These are phyloP conservation scores for Oligia fasciuncula DNA, from an alignment of 2,888 invertebrate genomes.

Conservation along the genomic window DNA sequence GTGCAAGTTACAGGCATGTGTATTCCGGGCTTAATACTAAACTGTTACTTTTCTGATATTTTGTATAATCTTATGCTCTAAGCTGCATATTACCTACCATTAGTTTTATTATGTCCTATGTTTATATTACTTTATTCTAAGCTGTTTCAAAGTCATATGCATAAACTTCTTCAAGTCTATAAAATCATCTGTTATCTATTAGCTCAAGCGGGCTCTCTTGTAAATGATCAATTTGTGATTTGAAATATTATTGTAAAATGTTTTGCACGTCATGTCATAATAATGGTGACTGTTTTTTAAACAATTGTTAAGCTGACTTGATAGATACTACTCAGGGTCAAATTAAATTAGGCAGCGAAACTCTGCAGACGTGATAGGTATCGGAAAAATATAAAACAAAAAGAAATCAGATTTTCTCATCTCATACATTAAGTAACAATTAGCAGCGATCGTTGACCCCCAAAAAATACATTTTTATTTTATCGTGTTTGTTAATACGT, in stretches of 20 bases:
- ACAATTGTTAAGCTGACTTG: neutral
- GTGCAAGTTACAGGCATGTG: too few species aligned
- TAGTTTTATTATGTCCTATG: neutral
- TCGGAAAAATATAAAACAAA: too few species aligned
- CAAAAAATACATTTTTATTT: too few species aligned
- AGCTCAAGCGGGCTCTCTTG: conserved; percentile 29
- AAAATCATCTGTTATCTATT: neutral
- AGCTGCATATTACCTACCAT: neutral
- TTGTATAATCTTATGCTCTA: neutral
- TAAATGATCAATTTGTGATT: conserved; percentile 1
- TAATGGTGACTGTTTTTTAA: neutral
- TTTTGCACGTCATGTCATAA: neutral
- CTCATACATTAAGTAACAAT: too few species aligned
- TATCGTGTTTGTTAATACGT: too few species aligned
- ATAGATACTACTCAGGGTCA: neutral
- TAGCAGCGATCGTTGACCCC: too few species aligned
- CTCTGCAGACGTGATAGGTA: too few species aligned
- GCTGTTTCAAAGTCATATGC: neutral
- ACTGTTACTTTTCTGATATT: neutral
- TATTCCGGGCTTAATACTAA: neutral
- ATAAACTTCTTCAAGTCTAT: neutral
- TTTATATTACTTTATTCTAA: neutral
- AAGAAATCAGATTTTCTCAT: too few species aligned
- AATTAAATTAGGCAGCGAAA: too few species aligned
- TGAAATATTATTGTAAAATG: neutral